These are phyloP conservation scores for Mythimna loreyi DNA, from an alignment of 2,888 invertebrate species.

Conservation along the genomic window DNA sequence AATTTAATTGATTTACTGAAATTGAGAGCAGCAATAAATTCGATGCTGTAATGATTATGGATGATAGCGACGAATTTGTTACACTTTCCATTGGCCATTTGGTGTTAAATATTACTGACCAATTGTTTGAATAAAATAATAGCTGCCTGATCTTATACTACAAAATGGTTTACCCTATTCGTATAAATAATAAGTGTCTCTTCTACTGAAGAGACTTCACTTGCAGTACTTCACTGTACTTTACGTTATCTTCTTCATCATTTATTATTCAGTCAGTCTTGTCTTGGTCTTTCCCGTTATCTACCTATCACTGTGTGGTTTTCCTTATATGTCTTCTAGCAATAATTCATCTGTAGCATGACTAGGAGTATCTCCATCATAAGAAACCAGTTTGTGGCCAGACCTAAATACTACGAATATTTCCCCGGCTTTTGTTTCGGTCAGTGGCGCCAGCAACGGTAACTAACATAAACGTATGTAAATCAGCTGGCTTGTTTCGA, in stretches of 20 bases:
- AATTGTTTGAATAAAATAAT: too few species aligned
- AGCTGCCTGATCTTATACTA: background rate
- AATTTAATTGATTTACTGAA: conserved; percentile 31
- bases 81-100: background rate
- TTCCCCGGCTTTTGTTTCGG: conserved; percentile 17
- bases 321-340: background rate
- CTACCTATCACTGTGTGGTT: background rate
- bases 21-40: conserved; percentile 3
- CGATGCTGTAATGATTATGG: conserved; percentile 15
- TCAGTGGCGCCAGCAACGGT: conserved; percentile 36
- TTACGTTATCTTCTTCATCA: background rate
- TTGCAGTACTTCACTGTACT: background rate
- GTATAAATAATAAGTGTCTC: background rate
- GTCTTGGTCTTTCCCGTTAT: background rate
- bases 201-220: background rate
- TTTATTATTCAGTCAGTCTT: background rate
- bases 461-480: conserved; percentile 48
- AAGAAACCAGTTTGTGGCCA: conserved; percentile 13
- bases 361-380: conserved; percentile 5
- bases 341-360: conserved; percentile 1
- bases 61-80: conserved; percentile 1
- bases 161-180: background rate
- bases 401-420: conserved; percentile 30
- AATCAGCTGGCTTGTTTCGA: conserved; percentile 56
- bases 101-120: background rate